phyloP scores from a whole-genome alignment of 2,797 vertebrate genomes.

The Knipowitschia caucasica region DNA sequence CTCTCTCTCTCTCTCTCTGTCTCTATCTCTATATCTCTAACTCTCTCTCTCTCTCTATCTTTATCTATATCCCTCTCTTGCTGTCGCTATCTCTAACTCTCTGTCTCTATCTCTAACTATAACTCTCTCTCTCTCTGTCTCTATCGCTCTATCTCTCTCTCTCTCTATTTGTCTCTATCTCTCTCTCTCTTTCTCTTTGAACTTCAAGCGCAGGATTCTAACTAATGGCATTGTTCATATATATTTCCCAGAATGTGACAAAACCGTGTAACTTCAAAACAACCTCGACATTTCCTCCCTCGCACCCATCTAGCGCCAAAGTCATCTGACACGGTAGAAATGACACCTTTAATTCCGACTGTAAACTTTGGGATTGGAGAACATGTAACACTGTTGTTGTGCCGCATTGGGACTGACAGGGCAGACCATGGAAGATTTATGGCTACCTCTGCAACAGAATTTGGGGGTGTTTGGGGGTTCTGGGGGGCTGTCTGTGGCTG shows the following conservation, averaged over 20 bases:
- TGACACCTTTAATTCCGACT: slow-evolving; percentile 28
- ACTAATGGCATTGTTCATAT: background rate
- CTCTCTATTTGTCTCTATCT: no score
- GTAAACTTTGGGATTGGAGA: slow-evolving; percentile 36
- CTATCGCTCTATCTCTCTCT: no score
- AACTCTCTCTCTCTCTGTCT: no score
- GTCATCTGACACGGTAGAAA: slow-evolving; percentile 32
- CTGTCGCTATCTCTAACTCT: no score
- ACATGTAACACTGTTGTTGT: slow-evolving; percentile 52
- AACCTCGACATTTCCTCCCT: slow-evolving; percentile 16
- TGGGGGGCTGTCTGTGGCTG: slow-evolving; percentile 29
- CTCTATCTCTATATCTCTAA: no score
- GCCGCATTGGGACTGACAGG: slow-evolving; percentile 54
- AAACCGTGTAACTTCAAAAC: slow-evolving; percentile 2
- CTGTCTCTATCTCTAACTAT: no score
- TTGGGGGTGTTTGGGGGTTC: slow-evolving; percentile 36
- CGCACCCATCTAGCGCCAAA: slow-evolving; percentile 38
- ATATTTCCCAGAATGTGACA: background rate
- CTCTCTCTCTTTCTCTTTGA: no score
- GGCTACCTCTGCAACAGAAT: slow-evolving; percentile 45
- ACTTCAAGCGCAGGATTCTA: no score
- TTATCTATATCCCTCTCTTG: no score
- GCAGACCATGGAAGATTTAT: slow-evolving; percentile 66
- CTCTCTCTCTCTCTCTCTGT: no score
- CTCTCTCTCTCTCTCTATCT: no score